Percentiles rank a stretch among this genome's conserved stretches.
Conservation (phyloP, 2,888 invertebrate genomes). For the Metallyticus violacea region DNA sequence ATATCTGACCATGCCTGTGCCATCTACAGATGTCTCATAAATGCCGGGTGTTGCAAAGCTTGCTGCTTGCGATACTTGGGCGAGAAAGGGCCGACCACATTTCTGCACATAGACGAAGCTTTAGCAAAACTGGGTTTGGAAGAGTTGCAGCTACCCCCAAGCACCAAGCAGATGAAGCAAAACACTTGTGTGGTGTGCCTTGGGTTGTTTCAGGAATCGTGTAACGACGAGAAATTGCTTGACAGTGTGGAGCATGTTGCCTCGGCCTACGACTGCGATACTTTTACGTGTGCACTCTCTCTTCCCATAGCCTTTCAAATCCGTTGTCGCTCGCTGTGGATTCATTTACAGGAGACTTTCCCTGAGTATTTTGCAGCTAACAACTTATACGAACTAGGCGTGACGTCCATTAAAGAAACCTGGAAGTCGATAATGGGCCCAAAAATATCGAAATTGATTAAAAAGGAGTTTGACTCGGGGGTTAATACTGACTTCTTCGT, state of each 20-base stretch:
- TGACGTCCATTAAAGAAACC: constrained; percentile 65
- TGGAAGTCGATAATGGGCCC: constrained; percentile 71
- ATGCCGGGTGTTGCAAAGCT: constrained; percentile 61
- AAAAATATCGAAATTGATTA: constrained; percentile 54
- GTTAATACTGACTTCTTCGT: constrained; percentile 59
- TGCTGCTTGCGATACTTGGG: constrained; percentile 70
- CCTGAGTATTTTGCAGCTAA: constrained; percentile 42
- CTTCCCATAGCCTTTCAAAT: constrained; percentile 66
- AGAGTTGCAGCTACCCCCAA: constrained; percentile 34
- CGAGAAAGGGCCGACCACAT: constrained; percentile 55
- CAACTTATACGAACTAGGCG: not conserved
- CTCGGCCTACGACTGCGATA: constrained; percentile 58
- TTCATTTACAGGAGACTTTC: constrained; percentile 57
- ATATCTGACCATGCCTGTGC: not conserved
- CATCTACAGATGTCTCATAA: constrained; percentile 43
- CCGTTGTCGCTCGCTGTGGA: constrained; percentile 63
- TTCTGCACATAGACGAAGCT: constrained; percentile 51
- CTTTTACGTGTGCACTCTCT: constrained; percentile 67
- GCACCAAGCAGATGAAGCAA: constrained; percentile 50
- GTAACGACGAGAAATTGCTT: not conserved
- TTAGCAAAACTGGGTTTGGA: constrained; percentile 50
- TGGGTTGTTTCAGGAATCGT: constrained; percentile 64
- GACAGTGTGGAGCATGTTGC: not conserved
- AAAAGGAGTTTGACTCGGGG: constrained; percentile 56
- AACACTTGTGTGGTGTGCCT: constrained; percentile 68